These are phyloP conservation scores for Oryzias sinensis DNA, from an alignment of 2,797 vertebrate genomes.

Conservation along the genomic window DNA sequence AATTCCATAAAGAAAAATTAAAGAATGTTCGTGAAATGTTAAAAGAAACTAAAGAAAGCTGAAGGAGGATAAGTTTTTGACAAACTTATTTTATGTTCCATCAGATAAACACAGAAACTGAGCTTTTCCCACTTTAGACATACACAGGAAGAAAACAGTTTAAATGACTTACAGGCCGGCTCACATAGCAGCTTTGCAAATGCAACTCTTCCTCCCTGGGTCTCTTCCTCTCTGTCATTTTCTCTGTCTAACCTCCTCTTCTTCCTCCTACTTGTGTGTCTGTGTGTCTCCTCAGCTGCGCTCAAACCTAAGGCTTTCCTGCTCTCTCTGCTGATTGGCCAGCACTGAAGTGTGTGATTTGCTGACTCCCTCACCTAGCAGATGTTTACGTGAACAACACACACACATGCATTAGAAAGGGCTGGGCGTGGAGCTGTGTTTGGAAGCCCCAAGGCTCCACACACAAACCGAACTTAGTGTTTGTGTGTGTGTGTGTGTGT, in stretches of 20 bases:
- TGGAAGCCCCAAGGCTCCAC: constrained; percentile 34
- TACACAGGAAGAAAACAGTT: constrained; percentile 10
- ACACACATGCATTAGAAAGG: constrained; percentile 14
- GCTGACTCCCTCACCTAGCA: constrained; percentile 61
- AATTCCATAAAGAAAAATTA: no score
- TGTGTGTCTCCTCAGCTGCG: constrained; percentile 37
- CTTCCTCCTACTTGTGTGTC: constrained; percentile 34
- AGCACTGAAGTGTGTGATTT: constrained; percentile 61
- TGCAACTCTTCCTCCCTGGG: constrained; percentile 54
- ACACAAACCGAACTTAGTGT: constrained; percentile 21
- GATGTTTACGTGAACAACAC: constrained; percentile 59
- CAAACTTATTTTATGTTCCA: constrained; percentile 15
- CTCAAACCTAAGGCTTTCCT: constrained; percentile 33
- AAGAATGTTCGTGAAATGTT: no score
- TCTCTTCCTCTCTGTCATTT: constrained; percentile 69
- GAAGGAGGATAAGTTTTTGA: no score
- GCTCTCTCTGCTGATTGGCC: constrained; percentile 64
- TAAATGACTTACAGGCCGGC: constrained; percentile 60
- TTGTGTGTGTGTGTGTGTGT: constrained; percentile 21
- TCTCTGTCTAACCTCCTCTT: constrained; percentile 40
- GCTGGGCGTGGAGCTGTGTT: constrained; percentile 37
- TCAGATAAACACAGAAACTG: constrained; percentile 4
- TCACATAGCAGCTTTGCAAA: constrained; percentile 50
- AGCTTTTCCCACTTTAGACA: background rate
- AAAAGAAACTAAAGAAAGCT: no score